A percentile compares a stretch with the other conserved stretches of the same genome.
Conservation (phyloP, 2,113 vertebrate species). For the Thalassoma bifasciatum region DNA sequence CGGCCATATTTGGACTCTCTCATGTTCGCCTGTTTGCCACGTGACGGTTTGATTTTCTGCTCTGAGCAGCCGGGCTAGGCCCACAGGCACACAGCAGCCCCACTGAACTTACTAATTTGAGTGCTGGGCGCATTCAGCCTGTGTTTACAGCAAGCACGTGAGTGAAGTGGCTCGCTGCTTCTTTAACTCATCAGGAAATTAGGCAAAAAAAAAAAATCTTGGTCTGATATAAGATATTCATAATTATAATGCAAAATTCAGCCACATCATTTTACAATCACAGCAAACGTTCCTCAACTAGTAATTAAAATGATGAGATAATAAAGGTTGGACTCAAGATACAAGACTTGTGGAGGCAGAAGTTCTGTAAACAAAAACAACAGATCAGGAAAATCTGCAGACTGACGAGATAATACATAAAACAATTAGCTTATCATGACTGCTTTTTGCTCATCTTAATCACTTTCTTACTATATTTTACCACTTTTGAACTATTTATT, state of each 20-base stretch:
- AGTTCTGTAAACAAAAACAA: slow-evolving; percentile 7
- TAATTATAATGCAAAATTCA: slow-evolving; percentile 1
- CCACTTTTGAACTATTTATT: too few relatives aligned
- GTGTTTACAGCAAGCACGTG: slow-evolving; percentile 58
- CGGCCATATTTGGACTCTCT: slow-evolving; percentile 35
- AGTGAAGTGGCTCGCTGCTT: slow-evolving; percentile 20
- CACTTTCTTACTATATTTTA: too few relatives aligned
- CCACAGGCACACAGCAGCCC: slow-evolving; percentile 54
- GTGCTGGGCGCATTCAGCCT: slow-evolving; percentile 43
- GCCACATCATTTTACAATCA: neutral
- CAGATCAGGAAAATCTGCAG: neutral
- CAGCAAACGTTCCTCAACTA: neutral
- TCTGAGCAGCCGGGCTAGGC: slow-evolving; percentile 46
- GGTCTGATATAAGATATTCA: neutral
- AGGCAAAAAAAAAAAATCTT: slow-evolving; percentile 3
- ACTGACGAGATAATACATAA: neutral
- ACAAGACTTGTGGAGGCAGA: neutral
- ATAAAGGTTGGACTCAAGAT: neutral
- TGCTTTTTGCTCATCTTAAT: too few relatives aligned
- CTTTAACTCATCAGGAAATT: slow-evolving; percentile 13
- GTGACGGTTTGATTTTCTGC: slow-evolving; percentile 54
- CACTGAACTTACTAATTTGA: slow-evolving; percentile 58
- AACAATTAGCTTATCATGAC: too few relatives aligned
- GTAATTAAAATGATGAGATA: slow-evolving; percentile 5
- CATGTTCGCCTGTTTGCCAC: slow-evolving; percentile 51